Evolutionary conservation across 2,797 vertebrate species (phyloP).

Genomic region (Limosa lapponica): DNA sequence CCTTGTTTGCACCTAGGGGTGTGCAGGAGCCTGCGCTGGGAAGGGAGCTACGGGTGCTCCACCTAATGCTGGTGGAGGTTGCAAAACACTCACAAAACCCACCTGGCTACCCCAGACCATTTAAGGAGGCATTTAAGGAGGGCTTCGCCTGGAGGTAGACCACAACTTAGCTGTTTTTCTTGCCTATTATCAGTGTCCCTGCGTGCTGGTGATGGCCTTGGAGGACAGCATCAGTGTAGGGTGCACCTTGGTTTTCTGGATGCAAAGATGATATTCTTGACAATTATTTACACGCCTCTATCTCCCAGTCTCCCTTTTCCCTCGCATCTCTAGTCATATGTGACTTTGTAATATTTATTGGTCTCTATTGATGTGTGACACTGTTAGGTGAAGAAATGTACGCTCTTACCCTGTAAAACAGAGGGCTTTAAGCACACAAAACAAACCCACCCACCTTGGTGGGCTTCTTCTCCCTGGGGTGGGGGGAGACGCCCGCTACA

Average conservation of each 20-base stretch:
- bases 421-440: neutral
- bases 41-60: neutral
- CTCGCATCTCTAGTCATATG: rapidly evolving
- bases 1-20: neutral
- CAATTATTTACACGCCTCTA: neutral
- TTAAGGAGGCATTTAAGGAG: neutral
- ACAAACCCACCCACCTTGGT: neutral
- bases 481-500: neutral
- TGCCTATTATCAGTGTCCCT: neutral
- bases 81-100: too few species aligned
- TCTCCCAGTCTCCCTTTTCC: neutral
- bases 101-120: neutral
- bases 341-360: neutral
- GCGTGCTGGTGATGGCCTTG: neutral
- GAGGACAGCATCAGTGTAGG: neutral
- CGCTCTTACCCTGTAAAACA: neutral
- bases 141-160: neutral
- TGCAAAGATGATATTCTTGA: neutral
- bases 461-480: neutral
- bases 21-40: neutral
- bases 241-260: neutral
- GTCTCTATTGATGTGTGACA: neutral
- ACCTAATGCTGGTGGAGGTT: neutral
- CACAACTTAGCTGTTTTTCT: neutral
- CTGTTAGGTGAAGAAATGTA: neutral